Evolutionary conservation across 2,888 invertebrate species (phyloP).

Genomic region (Calameuta filiformis): DNA sequence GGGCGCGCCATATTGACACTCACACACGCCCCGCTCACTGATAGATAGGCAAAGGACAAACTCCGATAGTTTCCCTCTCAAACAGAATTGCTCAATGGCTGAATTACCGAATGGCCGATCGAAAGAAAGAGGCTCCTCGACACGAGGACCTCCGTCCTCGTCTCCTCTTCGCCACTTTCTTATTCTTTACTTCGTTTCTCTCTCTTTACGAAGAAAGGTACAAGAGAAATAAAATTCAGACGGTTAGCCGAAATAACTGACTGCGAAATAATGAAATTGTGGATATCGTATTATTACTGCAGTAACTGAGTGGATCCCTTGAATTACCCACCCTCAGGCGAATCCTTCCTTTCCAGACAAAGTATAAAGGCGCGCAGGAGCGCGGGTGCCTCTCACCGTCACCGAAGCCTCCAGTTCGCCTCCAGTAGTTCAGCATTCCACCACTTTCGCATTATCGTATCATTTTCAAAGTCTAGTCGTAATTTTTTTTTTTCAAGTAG

Average conservation of each 20-base stretch:
- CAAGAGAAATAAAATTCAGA: too few relatives aligned
- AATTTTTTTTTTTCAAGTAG: too few relatives aligned
- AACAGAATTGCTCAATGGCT: not conserved
- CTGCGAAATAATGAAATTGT: too few relatives aligned
- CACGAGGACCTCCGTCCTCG: too few relatives aligned
- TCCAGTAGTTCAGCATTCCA: too few relatives aligned
- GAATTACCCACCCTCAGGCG: not conserved
- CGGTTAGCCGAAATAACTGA: too few relatives aligned
- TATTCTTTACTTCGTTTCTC: not conserved
- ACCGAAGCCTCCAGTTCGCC: not conserved
- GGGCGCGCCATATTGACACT: constrained; percentile 1
- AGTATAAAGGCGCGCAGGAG: not conserved
- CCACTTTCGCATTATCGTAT: too few relatives aligned
- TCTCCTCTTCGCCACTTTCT: not conserved
- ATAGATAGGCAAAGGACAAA: constrained; percentile 4
- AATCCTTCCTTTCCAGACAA: not conserved
- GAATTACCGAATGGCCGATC: not conserved
- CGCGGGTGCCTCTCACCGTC: not conserved
- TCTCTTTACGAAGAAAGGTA: too few relatives aligned
- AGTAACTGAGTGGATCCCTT: not conserved
- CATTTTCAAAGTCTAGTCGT: too few relatives aligned
- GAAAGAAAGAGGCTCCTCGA: too few relatives aligned
- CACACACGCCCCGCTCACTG: constrained; percentile 1
- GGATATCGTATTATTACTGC: too few relatives aligned
- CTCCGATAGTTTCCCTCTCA: not conserved